A percentile compares a stretch with the other conserved stretches of the same genome.
Conservation (phyloP, 2,113 vertebrate species). For the Mormyrus lacerda region DNA sequence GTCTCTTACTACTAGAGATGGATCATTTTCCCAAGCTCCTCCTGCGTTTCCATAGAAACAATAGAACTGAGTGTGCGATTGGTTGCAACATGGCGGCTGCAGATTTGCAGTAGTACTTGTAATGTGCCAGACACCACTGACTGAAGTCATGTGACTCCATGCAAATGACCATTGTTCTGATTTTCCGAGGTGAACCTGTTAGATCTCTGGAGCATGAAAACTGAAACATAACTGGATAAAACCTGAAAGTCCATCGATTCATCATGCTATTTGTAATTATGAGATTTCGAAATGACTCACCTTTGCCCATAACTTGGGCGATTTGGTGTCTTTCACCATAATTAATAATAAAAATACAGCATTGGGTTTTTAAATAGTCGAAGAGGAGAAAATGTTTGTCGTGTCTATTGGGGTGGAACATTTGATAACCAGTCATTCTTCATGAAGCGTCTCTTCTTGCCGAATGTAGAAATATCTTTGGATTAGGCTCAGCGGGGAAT, state of each 20-base stretch:
- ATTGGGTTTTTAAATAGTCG: not conserved
- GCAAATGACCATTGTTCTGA: not conserved
- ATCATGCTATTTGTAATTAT: not conserved
- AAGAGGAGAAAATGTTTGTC: not conserved
- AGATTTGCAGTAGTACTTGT: not conserved
- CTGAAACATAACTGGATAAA: not conserved
- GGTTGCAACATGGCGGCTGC: not conserved
- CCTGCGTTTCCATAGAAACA: slow-evolving; percentile 15
- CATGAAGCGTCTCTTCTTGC: not conserved
- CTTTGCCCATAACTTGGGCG: not conserved
- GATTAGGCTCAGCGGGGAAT: not conserved
- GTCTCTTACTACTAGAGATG: not conserved
- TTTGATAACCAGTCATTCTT: slow-evolving; percentile 2
- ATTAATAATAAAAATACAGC: not conserved
- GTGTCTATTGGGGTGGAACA: not conserved
- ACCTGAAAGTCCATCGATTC: not conserved
- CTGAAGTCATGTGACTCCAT: not conserved
- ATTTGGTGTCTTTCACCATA: not conserved
- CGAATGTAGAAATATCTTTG: not conserved
- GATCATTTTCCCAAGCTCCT: not conserved
- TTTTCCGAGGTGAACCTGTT: not conserved
- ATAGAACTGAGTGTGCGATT: not conserved
- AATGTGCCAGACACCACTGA: not conserved
- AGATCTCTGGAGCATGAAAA: not conserved
- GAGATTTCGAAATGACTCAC: not conserved